Evolutionary conservation across 2,797 vertebrate genomes (phyloP), one percentile per base, ranked within the genome.

Genomic region (Crocidura indochinensis): DNA sequence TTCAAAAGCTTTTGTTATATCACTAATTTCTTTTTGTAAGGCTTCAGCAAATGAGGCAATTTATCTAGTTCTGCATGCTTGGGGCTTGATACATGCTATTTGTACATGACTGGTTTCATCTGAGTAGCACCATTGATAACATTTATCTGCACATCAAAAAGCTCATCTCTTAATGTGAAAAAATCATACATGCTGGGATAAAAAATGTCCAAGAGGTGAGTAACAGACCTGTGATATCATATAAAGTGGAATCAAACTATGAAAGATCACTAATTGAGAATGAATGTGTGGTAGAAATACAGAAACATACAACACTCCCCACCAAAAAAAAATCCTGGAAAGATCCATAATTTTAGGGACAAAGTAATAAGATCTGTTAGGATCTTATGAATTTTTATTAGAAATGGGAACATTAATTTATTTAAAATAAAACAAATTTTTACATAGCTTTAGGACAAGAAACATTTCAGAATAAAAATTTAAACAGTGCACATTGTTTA

Each of bases 231-330:
- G 62, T 82, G 91, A 60, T 85, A 86, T 31, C 67, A 78, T 31
- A 60, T 29, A 91, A 91, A 92, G 91, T 94, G 80, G 77, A 95
- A 94, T 4, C 76, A 92, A 97, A 93, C 82, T 93, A 95, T 83
- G 86, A 92, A 97, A 97, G 91, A 96, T 96, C 94, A 96, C 91
- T 91, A 96, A 93, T 76, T 96, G 9, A 96, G 91, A 84, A 96
- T 75, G 68, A 94, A 96, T 56, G 87, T 92, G 84, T 74, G 95
- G 94, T 85, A 88, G 67, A 91, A 82, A 47, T 96, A 84, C n/a
- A 94, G 53, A n/a, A 93, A 2, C 72, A 92, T 20, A 62, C 0
- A 12, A n/a, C 5, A 56, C 4, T 15, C 38, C 38, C 38, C 38
- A 56, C 67, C 71, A 91, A 44, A 11, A 60, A 31, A 24, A n/a